Evolutionary conservation across 2,113 vertebrate species (phyloP).

Genomic region (Epinephelus moara): DNA sequence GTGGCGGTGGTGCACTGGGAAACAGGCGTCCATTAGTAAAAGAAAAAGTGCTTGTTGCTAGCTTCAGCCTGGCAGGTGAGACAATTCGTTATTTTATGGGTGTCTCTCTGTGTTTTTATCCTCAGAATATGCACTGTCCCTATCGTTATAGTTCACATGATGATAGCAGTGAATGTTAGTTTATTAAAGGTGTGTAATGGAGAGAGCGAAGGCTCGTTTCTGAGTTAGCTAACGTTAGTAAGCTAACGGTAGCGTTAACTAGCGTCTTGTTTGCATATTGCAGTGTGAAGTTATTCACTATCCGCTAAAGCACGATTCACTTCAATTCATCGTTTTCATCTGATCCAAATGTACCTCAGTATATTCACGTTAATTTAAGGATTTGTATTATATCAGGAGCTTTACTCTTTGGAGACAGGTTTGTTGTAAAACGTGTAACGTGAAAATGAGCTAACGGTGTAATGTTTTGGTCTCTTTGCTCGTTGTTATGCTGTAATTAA

Average conservation of each 20-base stretch:
- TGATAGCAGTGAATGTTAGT: not conserved
- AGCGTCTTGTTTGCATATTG: not conserved
- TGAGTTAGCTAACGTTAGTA: not conserved
- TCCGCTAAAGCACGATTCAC: not conserved
- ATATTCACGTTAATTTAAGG: not conserved
- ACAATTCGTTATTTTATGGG: not conserved
- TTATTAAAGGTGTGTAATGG: not conserved
- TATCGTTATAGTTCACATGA: not conserved
- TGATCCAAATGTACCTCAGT: not conserved
- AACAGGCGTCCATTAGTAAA: rapidly evolving
- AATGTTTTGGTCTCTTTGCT: not conserved
- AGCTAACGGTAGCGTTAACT: constrained; percentile 36
- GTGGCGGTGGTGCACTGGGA: not conserved
- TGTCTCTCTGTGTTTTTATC: rapidly evolving
- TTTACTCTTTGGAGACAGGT: not conserved
- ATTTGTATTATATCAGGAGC: not conserved
- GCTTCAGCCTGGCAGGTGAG: constrained; percentile 35
- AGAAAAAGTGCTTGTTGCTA: constrained; percentile 21
- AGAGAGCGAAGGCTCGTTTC: not conserved
- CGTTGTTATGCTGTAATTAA: not conserved
- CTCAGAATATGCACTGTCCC: rapidly evolving
- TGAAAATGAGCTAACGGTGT: not conserved
- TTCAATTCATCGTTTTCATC: too few relatives aligned
- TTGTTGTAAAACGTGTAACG: not conserved
- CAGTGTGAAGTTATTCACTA: not conserved